phyloP scores from a whole-genome alignment of 2,888 invertebrate genomes.

The Toxonevra muliebris region DNA sequence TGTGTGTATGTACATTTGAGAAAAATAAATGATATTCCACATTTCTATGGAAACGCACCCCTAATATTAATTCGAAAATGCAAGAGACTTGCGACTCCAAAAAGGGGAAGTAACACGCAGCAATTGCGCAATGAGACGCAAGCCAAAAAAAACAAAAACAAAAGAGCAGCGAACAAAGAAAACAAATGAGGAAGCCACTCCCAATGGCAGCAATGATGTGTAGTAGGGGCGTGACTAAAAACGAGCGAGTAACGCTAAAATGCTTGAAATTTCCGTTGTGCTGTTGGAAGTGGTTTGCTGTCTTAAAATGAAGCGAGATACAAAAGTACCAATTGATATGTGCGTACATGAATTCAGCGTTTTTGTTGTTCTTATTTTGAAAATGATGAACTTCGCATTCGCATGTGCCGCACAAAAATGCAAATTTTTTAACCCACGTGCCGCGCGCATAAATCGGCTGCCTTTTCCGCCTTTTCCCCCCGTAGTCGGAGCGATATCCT shows the following conservation, averaged over 20 bases:
- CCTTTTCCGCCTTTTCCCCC: too few species aligned
- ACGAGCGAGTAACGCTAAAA: background rate
- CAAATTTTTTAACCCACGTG: too few species aligned
- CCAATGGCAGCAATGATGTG: background rate
- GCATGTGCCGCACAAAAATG: background rate
- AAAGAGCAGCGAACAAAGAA: constrained; percentile 14
- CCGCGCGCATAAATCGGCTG: too few species aligned
- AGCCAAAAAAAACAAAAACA: constrained; percentile 5
- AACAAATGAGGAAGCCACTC: constrained; percentile 9
- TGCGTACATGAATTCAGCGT: too few species aligned
- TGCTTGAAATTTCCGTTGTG: too few species aligned
- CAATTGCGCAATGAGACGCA: constrained; percentile 20
- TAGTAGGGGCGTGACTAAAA: background rate
- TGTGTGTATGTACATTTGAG: too few species aligned
- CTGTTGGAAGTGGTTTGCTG: too few species aligned
- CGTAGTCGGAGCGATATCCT: too few species aligned
- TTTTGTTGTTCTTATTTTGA: background rate
- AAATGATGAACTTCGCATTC: constrained; percentile 42
- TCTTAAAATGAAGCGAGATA: too few species aligned
- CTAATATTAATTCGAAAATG: constrained; percentile 2
- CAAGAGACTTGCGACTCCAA: background rate
- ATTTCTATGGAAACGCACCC: constrained; percentile 24
- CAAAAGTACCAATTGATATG: too few species aligned
- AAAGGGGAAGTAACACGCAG: constrained; percentile 26
- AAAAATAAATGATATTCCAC: constrained; percentile 1